phyloP scores from a whole-genome alignment of 2,888 invertebrate species.

The Drosophila anomalata region DNA sequence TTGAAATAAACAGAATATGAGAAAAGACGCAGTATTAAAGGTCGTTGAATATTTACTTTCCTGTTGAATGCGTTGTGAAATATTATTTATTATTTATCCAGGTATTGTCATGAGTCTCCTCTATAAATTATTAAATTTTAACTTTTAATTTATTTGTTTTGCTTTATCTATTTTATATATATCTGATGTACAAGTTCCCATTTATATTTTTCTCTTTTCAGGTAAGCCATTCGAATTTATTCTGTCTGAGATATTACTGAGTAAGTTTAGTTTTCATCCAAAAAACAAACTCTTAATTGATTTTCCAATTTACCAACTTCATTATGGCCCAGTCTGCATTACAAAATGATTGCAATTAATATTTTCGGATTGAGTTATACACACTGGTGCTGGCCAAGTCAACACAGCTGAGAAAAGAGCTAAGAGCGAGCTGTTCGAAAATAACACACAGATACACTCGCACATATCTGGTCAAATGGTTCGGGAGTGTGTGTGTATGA shows the following conservation, averaged over 20 bases:
- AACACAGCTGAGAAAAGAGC: conserved; percentile 31
- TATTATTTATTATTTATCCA: conserved; percentile 6
- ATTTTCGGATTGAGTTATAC: conserved; percentile 20
- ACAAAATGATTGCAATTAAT: conserved; percentile 3
- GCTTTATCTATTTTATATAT: neutral
- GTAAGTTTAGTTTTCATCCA: conserved; percentile 18
- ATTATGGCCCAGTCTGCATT: neutral
- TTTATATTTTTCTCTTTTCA: conserved; percentile 27
- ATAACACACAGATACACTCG: conserved; percentile 41
- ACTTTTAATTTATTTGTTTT: neutral
- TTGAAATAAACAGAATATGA: conserved; percentile 1
- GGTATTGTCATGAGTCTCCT: neutral
- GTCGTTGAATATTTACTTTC: neutral
- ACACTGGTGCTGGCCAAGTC: conserved; percentile 35
- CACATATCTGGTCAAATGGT: conserved; percentile 14
- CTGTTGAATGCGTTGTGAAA: neutral
- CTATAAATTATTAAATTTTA: conserved; percentile 8
- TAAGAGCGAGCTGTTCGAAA: conserved; percentile 64
- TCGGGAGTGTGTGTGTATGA: conserved; percentile 51
- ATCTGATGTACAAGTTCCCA: conserved; percentile 6
- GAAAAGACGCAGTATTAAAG: neutral
- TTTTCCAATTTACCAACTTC: conserved; percentile 9
- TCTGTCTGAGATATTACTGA: neutral
- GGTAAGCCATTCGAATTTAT: conserved; percentile 15
- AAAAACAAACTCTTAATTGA: neutral